phyloP scores from a whole-genome alignment of 2,113 vertebrate genomes.

The Tichodroma muraria region DNA sequence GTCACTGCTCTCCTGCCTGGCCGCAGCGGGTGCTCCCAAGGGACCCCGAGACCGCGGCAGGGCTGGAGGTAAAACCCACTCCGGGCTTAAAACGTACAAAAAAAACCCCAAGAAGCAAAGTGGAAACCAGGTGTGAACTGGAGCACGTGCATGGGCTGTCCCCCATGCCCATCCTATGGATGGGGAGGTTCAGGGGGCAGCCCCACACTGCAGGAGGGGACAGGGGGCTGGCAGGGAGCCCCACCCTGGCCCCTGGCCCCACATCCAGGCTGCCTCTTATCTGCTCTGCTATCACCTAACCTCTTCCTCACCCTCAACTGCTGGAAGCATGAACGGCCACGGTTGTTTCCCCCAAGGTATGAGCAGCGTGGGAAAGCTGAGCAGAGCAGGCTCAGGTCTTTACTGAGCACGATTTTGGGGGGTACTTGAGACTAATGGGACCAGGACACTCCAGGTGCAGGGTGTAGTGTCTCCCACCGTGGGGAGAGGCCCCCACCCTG shows the following conservation, averaged over 20 bases:
- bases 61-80: background rate
- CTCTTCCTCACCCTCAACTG: slow-evolving; percentile 31
- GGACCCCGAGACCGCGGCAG: accelerated
- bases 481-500: background rate
- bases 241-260: background rate
- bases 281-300: background rate
- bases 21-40: background rate
- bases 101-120: background rate
- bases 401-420: background rate
- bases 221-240: background rate
- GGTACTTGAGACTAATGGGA: background rate
- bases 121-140: background rate
- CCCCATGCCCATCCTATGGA: background rate
- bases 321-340: background rate
- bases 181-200: background rate
- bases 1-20: background rate
- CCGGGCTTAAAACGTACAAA: background rate
- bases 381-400: background rate
- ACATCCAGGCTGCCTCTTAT: background rate
- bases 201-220: background rate
- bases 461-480: accelerated
- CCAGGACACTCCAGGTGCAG: background rate
- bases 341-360: background rate
- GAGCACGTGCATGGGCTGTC: accelerated
- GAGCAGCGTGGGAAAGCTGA: slow-evolving; percentile 45